Base-by-base conservation (phyloP, 2,113 vertebrate species). In the Corvus moneduloides region DNA sequence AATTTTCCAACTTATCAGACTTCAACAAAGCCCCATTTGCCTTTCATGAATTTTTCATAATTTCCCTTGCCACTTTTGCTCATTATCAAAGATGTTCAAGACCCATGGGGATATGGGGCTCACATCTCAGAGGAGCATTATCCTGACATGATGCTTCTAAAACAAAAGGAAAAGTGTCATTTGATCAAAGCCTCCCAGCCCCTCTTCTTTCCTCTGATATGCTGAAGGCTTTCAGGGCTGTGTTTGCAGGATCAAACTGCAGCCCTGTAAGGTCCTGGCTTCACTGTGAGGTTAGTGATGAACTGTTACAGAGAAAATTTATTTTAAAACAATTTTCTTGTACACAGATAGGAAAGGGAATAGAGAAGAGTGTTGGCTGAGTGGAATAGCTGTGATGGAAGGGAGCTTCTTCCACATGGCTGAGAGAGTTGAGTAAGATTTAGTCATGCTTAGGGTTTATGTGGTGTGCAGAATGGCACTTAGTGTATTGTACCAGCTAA, bases 41-140 rank as follows among this genome's bases (percentile, higher is more conserved):
- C 83, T 96, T 96, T 97, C 95, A 96, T 96, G 91, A 97, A 97
- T 97, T 94, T 95, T 97, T 96, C 95, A 96, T 95, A 96, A 96
- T 95, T 97, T 97, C 96, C 93, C 96, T 96, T 96, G 95, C 91
- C 94, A 94, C 93, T 96, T 96, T 77, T 97, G 96, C 92, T 97
- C 93, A 96, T 97, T 97, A 95, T 97, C 95, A 95, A 92, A 92
- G 84, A 95, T 91, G 83, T 97, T 97, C 83, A 32, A 95, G 93
- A 97, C 93, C 95, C 94, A 92, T 89, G 81, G 94, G 96, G 91
- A 97, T 96, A 96, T 87, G 80, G 90, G 91, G 76, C 90, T 93
- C 1, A 3, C 93, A 61, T 97, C 93, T 96, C 92, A 6, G 87
- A 93, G 91, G 93, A 94, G 87, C 92, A 92, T 96, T 94, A 96